Evolutionary conservation across 2,888 invertebrate species (phyloP), one percentile per base, ranked within the genome.

Genomic region (Campoletis raptor): DNA sequence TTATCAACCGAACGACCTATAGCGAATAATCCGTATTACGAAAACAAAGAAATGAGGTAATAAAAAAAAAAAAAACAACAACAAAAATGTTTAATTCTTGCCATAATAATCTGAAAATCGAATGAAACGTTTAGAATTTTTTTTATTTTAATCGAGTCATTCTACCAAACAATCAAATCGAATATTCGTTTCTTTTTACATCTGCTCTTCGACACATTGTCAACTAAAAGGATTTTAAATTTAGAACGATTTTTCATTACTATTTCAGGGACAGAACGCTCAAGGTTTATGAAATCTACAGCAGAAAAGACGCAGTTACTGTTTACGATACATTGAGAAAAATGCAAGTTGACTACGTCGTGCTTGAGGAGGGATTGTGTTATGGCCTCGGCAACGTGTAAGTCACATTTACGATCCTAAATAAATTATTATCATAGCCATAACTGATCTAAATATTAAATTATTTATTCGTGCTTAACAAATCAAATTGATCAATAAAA

Each of bases 11-110:
- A 96, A 9, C 95, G 98, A 42, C 97, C 98, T 0, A 96, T 98
- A 70, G 97, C 98, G 0, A 97, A 98, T 88, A 98, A 98, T 94
- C 98, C 98, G 0, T 98, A 98, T 92, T 97, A 98, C 92, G 98
- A 98, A 93, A 97, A 97, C 94, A 95, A 95, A 45, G 96, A 96
- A 77, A 96, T 98, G 88, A 96, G 97, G 97, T 97, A 92, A 21
- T 61, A 4, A 15, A 10, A 45, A 40, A 18, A 36, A 30, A 30
- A 30, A 30, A 45, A 40, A 18, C n/a, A 30, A 30, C 1, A 30
- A 30, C 3, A 30, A 30, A 15, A 21, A 6, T 45, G 18, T 30
- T 6, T 40, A 36, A 30, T 40, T 77, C 42, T 24, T n/a, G n/a
- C 21, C 3, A 2, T n/a, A 40, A 21, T 42, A 18, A 24, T 40